Base-by-base conservation (phyloP, 2,113 vertebrate species). In the Aptenodytes patagonicus region DNA sequence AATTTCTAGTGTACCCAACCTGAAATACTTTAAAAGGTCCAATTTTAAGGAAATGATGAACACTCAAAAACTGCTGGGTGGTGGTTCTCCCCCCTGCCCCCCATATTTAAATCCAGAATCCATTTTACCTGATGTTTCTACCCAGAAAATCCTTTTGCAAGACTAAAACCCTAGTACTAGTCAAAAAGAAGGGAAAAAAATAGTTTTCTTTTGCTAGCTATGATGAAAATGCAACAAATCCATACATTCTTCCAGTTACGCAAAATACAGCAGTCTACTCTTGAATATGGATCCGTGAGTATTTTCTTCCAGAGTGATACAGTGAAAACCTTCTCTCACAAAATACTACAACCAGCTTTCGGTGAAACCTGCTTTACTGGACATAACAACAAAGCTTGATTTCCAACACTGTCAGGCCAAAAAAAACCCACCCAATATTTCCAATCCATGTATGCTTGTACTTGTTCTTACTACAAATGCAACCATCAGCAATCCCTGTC, bases 331-430 rank as follows among this genome's bases (percentile, higher is more conserved):
- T 60, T 47, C 47, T 55, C 92, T 87, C 46, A 66, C 52, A 69
- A 93, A 96, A 87, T 62, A 93, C 57, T 83, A 25, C 77, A 51
- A 94, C 87, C 87, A 81, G 79, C 71, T 93, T 92, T 69, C 17
- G 25, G 75, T 66, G 87, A 91, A 95, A 72, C 40, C 68, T 84
- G 12, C 68, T 91, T 62, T 77, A 80, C 81, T 73, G 87, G 78
- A 69, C 73, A 34, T 62, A 89, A 89, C 16, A 95, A 36, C 34
- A 91, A 87, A 85, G 52, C 65, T 54, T 65, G 65, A 89, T 93
- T 91, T 91, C 66, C 81, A 87, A 38, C 66, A 85, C 51, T 40
- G 32, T 19, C 54, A 51, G 58, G 49, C n/a, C 60, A 91, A 75
- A 69, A 69, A 91, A 78, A 83, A 8, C 13, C 20, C 47, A 79